phyloP scores from a whole-genome alignment of 1,140 invertebrate species.

The Ceratina japonica region DNA sequence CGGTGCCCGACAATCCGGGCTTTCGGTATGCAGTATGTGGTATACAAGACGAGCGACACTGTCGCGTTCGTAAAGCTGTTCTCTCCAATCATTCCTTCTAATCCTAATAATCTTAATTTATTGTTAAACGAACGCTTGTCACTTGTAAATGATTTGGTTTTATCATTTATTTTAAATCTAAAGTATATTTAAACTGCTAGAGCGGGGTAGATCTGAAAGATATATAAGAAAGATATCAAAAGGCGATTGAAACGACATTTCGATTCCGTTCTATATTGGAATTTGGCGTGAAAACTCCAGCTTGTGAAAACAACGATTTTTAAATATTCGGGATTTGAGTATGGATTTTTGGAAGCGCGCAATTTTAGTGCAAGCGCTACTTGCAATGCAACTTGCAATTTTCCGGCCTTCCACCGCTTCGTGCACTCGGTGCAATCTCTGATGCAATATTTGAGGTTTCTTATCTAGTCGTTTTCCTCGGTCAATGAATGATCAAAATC shows the following conservation, averaged over 20 bases:
- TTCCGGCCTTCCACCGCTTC: background rate
- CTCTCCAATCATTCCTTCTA: background rate
- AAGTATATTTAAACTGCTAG: background rate
- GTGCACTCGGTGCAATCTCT: slow-evolving; percentile 1
- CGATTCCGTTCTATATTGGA: no score
- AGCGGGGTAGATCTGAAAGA: background rate
- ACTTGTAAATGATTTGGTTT: no score
- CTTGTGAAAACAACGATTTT: background rate
- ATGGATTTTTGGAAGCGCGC: no score
- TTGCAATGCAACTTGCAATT: slow-evolving; percentile 12
- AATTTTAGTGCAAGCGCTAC: no score
- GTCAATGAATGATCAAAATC: slow-evolving; percentile 40
- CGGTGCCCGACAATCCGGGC: slow-evolving; percentile 54
- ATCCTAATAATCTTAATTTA: background rate
- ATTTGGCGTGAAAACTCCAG: no score
- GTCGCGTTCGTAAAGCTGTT: slow-evolving; percentile 31
- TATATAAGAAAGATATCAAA: no score
- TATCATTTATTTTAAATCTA: no score
- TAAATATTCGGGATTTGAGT: no score
- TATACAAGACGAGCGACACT: background rate
- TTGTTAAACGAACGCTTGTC: no score
- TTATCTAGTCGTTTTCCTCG: slow-evolving; percentile 32
- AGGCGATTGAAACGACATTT: no score
- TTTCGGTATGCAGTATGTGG: slow-evolving; percentile 10
- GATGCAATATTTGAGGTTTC: slow-evolving; percentile 31